phyloP scores from a whole-genome alignment of 1,140 invertebrate genomes.

The Acyrthosiphon pisum region DNA sequence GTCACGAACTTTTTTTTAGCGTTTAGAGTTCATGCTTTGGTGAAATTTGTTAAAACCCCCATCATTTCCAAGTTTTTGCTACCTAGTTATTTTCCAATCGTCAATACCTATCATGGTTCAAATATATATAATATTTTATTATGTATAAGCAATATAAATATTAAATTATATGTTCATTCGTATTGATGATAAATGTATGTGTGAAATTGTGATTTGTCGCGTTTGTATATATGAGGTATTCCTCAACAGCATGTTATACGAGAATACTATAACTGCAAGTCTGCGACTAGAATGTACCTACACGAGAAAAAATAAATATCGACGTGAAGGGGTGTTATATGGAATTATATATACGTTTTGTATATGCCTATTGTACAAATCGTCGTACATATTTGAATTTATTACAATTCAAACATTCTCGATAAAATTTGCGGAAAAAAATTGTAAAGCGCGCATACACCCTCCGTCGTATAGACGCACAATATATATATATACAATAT shows the following conservation, averaged over 20 bases:
- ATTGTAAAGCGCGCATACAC: neutral
- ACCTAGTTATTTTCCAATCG: neutral
- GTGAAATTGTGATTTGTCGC: neutral
- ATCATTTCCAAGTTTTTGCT: neutral
- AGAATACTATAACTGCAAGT: neutral
- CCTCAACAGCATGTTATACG: neutral
- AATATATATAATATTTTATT: neutral
- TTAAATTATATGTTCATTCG: neutral
- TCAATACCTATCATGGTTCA: neutral
- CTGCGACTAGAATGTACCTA: neutral
- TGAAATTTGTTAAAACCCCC: neutral
- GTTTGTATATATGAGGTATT: neutral
- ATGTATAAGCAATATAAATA: too few relatives aligned
- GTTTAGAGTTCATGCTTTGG: neutral
- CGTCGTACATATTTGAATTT: neutral
- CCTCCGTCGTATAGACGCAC: neutral
- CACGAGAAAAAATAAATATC: neutral
- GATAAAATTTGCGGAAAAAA: neutral
- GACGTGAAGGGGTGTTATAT: neutral
- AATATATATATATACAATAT: neutral
- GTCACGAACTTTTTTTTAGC: too few relatives aligned
- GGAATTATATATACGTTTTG: neutral
- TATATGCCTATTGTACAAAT: neutral
- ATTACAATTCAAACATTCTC: neutral
- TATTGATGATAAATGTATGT: neutral